Percentiles rank a stretch among this genome's conserved stretches.
phyloP scores from a whole-genome alignment of 2,888 invertebrate species.

The Ochropleura plecta region DNA sequence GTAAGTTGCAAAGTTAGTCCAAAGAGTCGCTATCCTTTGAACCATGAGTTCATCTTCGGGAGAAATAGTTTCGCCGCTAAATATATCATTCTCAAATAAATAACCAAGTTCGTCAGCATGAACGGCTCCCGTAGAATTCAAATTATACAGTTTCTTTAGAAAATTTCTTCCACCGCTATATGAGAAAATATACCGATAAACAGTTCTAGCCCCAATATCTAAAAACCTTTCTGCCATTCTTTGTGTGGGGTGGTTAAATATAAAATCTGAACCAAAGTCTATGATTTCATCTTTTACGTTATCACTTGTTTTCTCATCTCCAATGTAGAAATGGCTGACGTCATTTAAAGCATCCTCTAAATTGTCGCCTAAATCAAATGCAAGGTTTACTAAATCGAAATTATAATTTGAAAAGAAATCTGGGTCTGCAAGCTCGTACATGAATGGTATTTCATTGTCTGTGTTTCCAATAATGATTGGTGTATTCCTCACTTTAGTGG shows the following conservation, averaged over 20 bases:
- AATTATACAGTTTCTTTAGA: background rate
- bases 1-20: slow-evolving; percentile 64
- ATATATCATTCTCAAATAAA: slow-evolving; percentile 45
- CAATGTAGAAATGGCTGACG: slow-evolving; percentile 48
- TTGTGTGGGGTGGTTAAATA: slow-evolving; percentile 40
- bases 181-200: slow-evolving; percentile 53
- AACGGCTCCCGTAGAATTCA: slow-evolving; percentile 41
- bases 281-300: slow-evolving; percentile 15
- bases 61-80: slow-evolving; percentile 12
- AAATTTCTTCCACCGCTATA: slow-evolving; percentile 43
- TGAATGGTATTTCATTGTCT: slow-evolving; percentile 31
- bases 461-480: slow-evolving; percentile 40
- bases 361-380: slow-evolving; percentile 30
- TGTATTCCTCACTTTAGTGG: slow-evolving; percentile 27
- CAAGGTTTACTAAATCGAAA: slow-evolving; percentile 14
- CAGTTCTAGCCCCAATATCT: slow-evolving; percentile 29
- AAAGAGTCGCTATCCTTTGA: slow-evolving; percentile 55
- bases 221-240: slow-evolving; percentile 43
- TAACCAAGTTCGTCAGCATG: slow-evolving; percentile 62
- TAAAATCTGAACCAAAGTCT: slow-evolving; percentile 38
- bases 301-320: slow-evolving; percentile 36
- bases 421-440: background rate
- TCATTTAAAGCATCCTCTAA: slow-evolving; percentile 22
- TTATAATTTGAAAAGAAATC: slow-evolving; percentile 24
- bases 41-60: slow-evolving; percentile 53